Evolutionary conservation across 2,888 invertebrate species (phyloP).

Genomic region (Myopa testacea): DNA sequence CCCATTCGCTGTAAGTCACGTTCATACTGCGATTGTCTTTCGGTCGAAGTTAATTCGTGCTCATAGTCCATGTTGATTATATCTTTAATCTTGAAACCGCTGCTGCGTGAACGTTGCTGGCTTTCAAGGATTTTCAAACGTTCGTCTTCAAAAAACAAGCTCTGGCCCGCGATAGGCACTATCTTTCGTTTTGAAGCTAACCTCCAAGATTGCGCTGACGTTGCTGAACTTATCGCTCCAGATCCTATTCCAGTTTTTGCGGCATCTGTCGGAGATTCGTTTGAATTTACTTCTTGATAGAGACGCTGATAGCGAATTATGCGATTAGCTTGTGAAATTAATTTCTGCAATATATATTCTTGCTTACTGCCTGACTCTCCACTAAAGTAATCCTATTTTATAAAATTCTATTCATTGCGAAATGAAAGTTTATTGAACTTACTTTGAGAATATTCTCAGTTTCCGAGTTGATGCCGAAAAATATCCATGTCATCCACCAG

Average conservation of each 20-base stretch:
- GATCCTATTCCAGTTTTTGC: slow-evolving; percentile 23
- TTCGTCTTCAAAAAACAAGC: slow-evolving; percentile 66
- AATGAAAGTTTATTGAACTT: background rate
- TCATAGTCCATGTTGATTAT: slow-evolving; percentile 61
- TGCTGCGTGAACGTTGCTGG: slow-evolving; percentile 68
- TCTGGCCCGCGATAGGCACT: slow-evolving; percentile 60
- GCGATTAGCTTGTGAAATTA: slow-evolving; percentile 67
- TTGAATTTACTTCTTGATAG: slow-evolving; percentile 31
- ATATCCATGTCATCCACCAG: slow-evolving; percentile 67
- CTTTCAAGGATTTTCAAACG: slow-evolving; percentile 67
- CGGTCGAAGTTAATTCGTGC: slow-evolving; percentile 62
- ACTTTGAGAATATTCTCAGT: slow-evolving; percentile 24
- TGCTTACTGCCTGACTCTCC: slow-evolving; percentile 56
- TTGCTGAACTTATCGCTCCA: slow-evolving; percentile 61
- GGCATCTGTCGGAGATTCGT: background rate
- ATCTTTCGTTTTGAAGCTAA: slow-evolving; percentile 52
- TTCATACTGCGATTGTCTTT: slow-evolving; percentile 66
- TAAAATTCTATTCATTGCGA: background rate
- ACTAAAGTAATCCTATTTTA: slow-evolving; percentile 36
- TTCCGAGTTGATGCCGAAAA: slow-evolving; percentile 57
- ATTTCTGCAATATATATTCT: slow-evolving; percentile 64
- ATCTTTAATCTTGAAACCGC: slow-evolving; percentile 59
- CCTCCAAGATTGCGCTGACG: slow-evolving; percentile 54
- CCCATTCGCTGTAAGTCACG: slow-evolving; percentile 68
- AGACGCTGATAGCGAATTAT: slow-evolving; percentile 60